A percentile compares a stretch with the other conserved stretches of the same genome.
phyloP scores from a whole-genome alignment of 2,113 vertebrate species.

The Cisticola juncidis region DNA sequence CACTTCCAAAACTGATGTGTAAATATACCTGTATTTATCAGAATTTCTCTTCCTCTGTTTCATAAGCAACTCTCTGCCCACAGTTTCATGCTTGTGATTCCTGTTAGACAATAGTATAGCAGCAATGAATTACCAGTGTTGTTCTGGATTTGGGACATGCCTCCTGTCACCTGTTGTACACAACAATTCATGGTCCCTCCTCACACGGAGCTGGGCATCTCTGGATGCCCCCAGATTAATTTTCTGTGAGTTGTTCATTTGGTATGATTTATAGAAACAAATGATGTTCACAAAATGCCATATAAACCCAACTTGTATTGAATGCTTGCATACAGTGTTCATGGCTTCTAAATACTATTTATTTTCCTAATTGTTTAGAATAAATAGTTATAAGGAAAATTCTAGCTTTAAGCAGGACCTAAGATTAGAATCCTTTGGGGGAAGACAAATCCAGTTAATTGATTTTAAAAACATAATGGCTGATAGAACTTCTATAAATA shows the following conservation, averaged over 20 bases:
- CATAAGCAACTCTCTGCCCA: neutral
- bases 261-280: neutral
- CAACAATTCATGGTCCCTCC: neutral
- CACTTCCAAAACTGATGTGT: neutral
- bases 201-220: neutral
- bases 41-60: neutral
- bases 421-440: neutral
- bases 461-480: neutral
- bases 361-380: neutral
- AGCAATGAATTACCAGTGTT: neutral
- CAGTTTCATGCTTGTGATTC: neutral
- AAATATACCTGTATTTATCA: neutral
- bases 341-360: neutral
- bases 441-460: neutral
- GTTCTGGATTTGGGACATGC: neutral
- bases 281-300: neutral
- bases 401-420: neutral
- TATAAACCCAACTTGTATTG: neutral
- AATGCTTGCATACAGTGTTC: neutral
- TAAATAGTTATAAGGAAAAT: neutral
- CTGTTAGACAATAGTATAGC: neutral
- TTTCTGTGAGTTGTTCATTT: neutral
- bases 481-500: neutral
- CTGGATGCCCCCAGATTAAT: neutral
- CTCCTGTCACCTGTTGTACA: neutral